phyloP scores from a whole-genome alignment of 1,140 invertebrate genomes.

The Rhynchophorus ferrugineus region DNA sequence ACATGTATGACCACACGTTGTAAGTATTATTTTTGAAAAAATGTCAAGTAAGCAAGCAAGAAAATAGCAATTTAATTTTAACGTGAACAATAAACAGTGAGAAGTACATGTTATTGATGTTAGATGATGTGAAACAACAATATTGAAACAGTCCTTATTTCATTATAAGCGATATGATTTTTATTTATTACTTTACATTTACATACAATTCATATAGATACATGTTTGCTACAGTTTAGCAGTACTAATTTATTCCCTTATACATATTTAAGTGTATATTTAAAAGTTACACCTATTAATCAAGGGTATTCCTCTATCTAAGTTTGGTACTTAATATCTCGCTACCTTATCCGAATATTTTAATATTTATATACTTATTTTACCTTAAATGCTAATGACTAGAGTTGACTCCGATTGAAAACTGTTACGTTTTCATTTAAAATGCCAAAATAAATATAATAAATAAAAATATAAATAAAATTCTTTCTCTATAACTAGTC shows the following conservation, averaged over 20 bases:
- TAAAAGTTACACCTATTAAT: not conserved
- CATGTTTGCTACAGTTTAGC: not conserved
- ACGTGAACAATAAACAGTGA: no score
- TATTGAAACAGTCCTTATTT: no score
- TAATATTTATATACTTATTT: slow-evolving; percentile 12
- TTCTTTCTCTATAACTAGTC: slow-evolving; percentile 26
- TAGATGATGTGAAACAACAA: no score
- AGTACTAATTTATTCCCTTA: not conserved
- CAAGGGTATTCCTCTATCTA: not conserved
- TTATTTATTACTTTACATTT: slow-evolving; percentile 16
- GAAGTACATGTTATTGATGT: no score
- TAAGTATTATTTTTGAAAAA: no score
- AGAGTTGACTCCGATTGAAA: slow-evolving; percentile 24
- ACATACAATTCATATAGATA: slow-evolving; percentile 12
- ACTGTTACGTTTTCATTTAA: slow-evolving; percentile 2
- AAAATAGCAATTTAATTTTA: no score
- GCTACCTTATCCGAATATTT: slow-evolving; percentile 5
- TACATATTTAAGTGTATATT: not conserved
- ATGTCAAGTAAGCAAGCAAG: no score
- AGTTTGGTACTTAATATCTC: not conserved
- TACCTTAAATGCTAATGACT: slow-evolving; percentile 29
- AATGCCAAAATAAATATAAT: slow-evolving; percentile 15
- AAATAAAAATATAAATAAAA: slow-evolving; percentile 10
- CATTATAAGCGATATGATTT: slow-evolving; percentile 7
- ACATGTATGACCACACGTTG: no score